Percentiles rank a stretch among this genome's conserved stretches.
phyloP scores from a whole-genome alignment of 2,113 vertebrate genomes.

The Zosterops japonicus region DNA sequence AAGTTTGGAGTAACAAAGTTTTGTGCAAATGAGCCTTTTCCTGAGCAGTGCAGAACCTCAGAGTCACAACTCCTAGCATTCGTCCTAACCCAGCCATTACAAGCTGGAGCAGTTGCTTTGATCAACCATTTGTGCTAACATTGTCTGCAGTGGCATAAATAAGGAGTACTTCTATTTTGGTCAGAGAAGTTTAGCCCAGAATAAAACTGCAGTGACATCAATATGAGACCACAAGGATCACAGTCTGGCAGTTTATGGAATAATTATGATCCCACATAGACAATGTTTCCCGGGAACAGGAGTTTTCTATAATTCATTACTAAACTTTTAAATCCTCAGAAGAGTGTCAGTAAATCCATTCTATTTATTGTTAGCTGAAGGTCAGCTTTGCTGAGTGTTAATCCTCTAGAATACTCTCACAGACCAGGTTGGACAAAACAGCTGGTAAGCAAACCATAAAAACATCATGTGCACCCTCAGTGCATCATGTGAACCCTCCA shows the following conservation, averaged over 20 bases:
- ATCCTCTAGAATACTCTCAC: background rate
- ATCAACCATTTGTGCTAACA: background rate
- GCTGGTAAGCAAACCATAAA: background rate
- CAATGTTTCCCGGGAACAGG: background rate
- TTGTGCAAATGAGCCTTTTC: background rate
- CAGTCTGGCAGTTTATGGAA: background rate
- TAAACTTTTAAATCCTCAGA: background rate
- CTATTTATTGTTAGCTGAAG: background rate
- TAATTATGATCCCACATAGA: background rate
- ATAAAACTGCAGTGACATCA: conserved; percentile 20
- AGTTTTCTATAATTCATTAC: background rate
- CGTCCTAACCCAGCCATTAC: accelerated
- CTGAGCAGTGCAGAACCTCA: background rate
- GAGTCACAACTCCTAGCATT: background rate
- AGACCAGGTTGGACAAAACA: background rate
- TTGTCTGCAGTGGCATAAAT: background rate
- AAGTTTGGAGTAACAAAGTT: background rate
- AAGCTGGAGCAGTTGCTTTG: background rate
- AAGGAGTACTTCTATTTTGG: background rate
- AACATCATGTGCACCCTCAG: background rate
- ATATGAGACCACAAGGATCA: background rate
- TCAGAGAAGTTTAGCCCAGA: background rate
- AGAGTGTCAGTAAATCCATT: background rate
- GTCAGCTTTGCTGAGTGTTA: background rate
- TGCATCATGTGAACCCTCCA: background rate